Evolutionary conservation across 2,888 invertebrate genomes (phyloP).

Genomic region (Andrena praecox): DNA sequence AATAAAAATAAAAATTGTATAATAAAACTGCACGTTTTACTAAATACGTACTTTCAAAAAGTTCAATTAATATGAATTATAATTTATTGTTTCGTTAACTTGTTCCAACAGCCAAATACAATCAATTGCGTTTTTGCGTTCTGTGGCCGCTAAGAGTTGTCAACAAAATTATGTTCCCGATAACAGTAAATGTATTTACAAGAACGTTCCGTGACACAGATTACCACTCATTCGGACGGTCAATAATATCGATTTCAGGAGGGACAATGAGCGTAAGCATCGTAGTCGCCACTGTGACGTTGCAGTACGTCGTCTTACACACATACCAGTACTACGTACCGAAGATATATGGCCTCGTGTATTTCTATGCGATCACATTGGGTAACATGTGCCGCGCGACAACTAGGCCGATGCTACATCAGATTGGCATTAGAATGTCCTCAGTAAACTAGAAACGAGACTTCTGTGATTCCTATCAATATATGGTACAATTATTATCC

Average conservation of each 20-base stretch:
- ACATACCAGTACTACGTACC: conserved; percentile 13
- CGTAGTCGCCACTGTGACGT: conserved; percentile 27
- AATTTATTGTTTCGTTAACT: neutral
- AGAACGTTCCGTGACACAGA: conserved; percentile 50
- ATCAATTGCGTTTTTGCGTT: neutral
- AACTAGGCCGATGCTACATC: conserved; percentile 68
- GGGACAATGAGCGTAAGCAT: conserved; percentile 47
- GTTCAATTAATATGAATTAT: too few species aligned
- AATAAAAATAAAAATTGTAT: too few species aligned
- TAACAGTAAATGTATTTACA: conserved; percentile 13
- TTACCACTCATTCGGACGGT: conserved; percentile 54
- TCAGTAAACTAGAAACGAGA: conserved; percentile 15
- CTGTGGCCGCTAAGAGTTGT: too few species aligned
- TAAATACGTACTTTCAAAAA: too few species aligned
- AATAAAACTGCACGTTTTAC: too few species aligned
- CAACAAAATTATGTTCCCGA: too few species aligned
- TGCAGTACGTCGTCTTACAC: conserved; percentile 8
- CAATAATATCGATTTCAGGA: conserved; percentile 64
- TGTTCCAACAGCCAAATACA: neutral
- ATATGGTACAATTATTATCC: neutral
- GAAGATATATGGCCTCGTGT: conserved; percentile 60
- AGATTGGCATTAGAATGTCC: conserved; percentile 63
- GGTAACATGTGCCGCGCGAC: conserved; percentile 50
- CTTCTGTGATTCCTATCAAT: conserved; percentile 16
- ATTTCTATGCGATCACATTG: conserved; percentile 44